Evolutionary conservation across 2,797 vertebrate genomes (phyloP), one percentile per base, ranked within the genome.

Genomic region (Calcarius lapponicus): DNA sequence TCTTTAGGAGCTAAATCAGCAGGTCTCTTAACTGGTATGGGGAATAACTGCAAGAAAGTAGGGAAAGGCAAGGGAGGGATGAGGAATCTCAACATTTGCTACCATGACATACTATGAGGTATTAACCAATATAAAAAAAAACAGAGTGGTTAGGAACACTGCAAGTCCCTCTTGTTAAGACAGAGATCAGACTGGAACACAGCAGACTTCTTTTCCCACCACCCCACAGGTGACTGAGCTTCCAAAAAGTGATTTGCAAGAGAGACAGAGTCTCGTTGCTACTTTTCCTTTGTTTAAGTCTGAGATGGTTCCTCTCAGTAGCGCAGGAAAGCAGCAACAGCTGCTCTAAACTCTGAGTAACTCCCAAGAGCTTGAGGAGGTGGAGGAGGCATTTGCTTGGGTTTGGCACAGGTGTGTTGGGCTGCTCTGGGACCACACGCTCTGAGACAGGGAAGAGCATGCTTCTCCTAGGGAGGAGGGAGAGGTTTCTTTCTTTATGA

Each of bases 211-310:
- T 20, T 66, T 43, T 65, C 25, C 25, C 38, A 57, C 24, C 0
- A 0, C 7, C 17, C 10, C 1, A 2, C 17, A 38, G 1, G 2
- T 4, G 15, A 9, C 47, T 54, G 20, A 54, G 11, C 34, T 92
- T 79, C 82, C n/a, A 83, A 43, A 58, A 74, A 28, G 18, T 28
- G 32, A 18, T n/a, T 88, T 90, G 12, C 47, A 32, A 75, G 36
- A 65, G 4, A 53, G 1, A 13, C 32, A 4, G 42, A 70, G 42
- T 42, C 12, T 67, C 40, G 7, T 13, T 4, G 6, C 15, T 67
- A 0, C 54, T 87, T 42, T 54, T 82, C 5, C 28, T 87, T 65
- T 65, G 45, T 64, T 70, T 78, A 47, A 76, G 9, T 57, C 61
- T 40, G n/a, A 2, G 4, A 13, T 58, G 43, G 14, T 8, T 74